phyloP scores from a whole-genome alignment of 64 coral and sea anemone genomes.

The Stichodactyla mertensii region DNA sequence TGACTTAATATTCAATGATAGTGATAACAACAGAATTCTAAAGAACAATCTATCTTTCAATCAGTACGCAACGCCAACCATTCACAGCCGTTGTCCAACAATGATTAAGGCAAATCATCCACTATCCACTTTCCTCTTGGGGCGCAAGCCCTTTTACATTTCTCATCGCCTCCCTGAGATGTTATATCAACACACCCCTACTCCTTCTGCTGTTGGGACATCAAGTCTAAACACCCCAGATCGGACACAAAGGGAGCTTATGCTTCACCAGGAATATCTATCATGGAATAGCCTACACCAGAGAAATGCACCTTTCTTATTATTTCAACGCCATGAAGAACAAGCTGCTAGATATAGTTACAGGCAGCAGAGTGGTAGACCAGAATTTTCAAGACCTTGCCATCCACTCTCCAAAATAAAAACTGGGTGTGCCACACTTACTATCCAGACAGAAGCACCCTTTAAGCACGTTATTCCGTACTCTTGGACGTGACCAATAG shows the following conservation, averaged over 20 bases:
- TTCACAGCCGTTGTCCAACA: no score
- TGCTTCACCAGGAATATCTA: not conserved
- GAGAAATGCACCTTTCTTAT: not conserved
- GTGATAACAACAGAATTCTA: not conserved
- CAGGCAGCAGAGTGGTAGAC: not conserved
- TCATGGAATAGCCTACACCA: not conserved
- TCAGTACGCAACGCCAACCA: no score
- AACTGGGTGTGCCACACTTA: not conserved
- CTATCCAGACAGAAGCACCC: not conserved
- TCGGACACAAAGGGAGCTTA: not conserved
- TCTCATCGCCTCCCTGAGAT: no score
- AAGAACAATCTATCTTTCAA: not conserved
- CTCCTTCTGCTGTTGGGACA: not conserved
- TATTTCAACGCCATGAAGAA: not conserved
- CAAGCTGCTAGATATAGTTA: not conserved
- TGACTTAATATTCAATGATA: not conserved
- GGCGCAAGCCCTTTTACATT: no score
- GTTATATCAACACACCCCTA: not conserved
- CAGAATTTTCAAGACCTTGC: not conserved
- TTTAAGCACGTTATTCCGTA: not conserved
- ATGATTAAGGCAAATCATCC: no score
- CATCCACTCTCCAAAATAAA: not conserved
- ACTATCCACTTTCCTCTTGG: no score
- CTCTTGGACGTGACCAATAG: not conserved
- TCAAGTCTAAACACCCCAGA: not conserved